Evolutionary conservation across 2,113 vertebrate species (phyloP).

Genomic region (Platycercus adscitus): DNA sequence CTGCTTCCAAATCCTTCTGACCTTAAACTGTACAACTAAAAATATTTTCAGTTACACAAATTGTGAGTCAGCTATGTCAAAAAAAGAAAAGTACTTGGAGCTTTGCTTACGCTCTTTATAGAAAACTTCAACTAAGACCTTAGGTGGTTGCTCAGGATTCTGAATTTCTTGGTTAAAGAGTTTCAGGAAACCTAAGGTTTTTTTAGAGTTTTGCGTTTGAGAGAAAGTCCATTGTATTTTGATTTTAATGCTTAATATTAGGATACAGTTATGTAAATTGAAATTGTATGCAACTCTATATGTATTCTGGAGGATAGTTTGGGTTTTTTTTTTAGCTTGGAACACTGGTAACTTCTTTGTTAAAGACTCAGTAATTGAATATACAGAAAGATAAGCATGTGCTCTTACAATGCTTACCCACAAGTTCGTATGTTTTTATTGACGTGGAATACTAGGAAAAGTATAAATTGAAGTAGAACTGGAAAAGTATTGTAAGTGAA

Average conservation of each 20-base stretch:
- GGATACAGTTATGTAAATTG: not conserved
- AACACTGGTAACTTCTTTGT: not conserved
- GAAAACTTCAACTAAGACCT: not conserved
- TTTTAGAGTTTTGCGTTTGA: not conserved
- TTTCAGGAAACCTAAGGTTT: not conserved
- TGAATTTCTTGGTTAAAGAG: not conserved
- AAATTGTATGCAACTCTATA: not conserved
- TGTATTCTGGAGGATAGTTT: not conserved
- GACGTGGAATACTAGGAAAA: conserved; percentile 43
- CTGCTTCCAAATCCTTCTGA: not conserved
- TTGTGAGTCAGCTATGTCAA: not conserved
- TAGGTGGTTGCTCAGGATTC: not conserved
- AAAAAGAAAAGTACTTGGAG: not conserved
- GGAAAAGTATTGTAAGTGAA: conserved; percentile 60
- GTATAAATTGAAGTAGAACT: conserved; percentile 71
- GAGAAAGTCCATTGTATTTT: not conserved
- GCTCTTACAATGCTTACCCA: not conserved
- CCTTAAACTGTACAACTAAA: not conserved
- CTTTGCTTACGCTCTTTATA: not conserved
- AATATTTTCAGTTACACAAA: not conserved
- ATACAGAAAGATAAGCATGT: not conserved
- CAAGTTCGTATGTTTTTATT: not conserved
- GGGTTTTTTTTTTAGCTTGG: not conserved
- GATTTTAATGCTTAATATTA: not conserved
- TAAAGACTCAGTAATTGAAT: not conserved